These are phyloP conservation scores for Lycocerus yunnanus DNA, from an alignment of 2,888 invertebrate species.

Conservation along the genomic window DNA sequence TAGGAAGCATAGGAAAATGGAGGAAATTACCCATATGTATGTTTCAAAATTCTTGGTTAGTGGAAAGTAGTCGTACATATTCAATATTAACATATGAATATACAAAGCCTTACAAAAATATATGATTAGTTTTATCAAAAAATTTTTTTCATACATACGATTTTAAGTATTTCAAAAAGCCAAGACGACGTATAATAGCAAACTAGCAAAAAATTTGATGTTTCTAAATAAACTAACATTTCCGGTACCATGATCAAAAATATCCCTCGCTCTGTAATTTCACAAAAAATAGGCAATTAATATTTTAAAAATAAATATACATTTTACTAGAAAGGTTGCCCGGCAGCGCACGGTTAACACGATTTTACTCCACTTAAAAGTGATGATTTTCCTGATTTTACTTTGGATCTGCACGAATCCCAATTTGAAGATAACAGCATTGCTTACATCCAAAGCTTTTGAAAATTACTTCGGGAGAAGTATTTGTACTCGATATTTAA, in stretches of 20 bases:
- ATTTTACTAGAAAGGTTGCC: too few species aligned
- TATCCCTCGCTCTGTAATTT: constrained; percentile 32
- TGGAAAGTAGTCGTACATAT: constrained; percentile 38
- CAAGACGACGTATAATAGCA: constrained; percentile 32
- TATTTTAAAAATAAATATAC: background rate
- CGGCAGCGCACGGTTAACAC: too few species aligned
- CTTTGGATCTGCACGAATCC: too few species aligned
- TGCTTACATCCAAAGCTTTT: too few species aligned
- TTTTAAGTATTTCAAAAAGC: constrained; percentile 32
- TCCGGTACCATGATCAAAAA: constrained; percentile 35
- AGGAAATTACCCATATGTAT: constrained; percentile 21
- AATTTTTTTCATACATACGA: constrained; percentile 22
- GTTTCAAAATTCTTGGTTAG: constrained; percentile 31
- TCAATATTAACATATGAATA: constrained; percentile 34
- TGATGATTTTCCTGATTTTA: too few species aligned
- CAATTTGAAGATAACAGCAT: too few species aligned
- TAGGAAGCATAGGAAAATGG: background rate
- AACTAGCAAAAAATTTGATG: constrained; percentile 29
- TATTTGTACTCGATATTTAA: too few species aligned
- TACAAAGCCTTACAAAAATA: constrained; percentile 27
- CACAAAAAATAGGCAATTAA: background rate
- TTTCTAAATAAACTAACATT: constrained; percentile 32
- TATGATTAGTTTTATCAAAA: background rate
- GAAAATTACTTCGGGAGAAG: too few species aligned
- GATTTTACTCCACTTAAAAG: too few species aligned